Conservation (phyloP, 2,113 vertebrate genomes). For the Pseudois nayaur region DNA sequence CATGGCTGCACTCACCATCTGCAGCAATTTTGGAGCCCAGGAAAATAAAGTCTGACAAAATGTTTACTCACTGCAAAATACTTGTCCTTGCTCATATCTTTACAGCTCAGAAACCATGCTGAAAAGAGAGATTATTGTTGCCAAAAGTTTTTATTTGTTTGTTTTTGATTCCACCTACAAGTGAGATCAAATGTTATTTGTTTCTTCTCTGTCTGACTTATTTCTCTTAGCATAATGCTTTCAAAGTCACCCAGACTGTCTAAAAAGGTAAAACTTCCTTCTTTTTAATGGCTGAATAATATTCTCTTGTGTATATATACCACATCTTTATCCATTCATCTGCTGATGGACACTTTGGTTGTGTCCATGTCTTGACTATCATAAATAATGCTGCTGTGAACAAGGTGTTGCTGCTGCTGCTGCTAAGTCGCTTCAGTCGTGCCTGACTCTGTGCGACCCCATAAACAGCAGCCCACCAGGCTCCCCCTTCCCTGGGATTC, state of each 20-base stretch:
- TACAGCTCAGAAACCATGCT: not conserved
- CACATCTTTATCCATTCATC: not conserved
- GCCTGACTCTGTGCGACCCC: too few species aligned
- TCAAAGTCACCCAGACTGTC: not conserved
- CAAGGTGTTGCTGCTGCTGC: too few species aligned
- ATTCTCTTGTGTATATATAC: not conserved
- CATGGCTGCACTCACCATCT: not conserved
- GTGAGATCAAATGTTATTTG: not conserved
- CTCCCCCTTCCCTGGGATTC: too few species aligned
- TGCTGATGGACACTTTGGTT: not conserved
- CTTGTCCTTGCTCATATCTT: not conserved
- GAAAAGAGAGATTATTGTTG: not conserved
- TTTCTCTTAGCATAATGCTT: not conserved
- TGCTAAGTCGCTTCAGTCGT: too few species aligned
- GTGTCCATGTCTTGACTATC: not conserved
- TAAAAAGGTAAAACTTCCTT: not conserved
- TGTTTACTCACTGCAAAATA: not conserved
- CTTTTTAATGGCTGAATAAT: not conserved
- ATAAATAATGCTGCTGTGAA: not conserved
- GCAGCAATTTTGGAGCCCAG: not conserved
- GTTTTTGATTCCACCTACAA: not conserved
- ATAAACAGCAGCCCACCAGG: too few species aligned
- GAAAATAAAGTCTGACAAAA: not conserved
- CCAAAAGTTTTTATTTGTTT: not conserved
- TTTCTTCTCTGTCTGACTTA: not conserved